phyloP scores from a whole-genome alignment of 2,888 invertebrate species.

The Malthinus flaveolus region DNA sequence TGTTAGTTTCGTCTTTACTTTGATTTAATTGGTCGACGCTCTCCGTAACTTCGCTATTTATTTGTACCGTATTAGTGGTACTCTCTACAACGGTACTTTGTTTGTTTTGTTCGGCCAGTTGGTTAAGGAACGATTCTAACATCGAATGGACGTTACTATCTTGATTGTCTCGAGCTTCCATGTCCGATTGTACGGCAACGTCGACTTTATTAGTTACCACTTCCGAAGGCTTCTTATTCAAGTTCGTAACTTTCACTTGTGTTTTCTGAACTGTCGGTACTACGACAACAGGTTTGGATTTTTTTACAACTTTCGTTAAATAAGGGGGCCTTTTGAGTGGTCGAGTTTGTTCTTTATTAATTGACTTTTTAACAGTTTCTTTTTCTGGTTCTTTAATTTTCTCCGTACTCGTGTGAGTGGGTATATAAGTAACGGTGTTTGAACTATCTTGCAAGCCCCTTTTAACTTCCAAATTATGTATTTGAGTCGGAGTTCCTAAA shows the following conservation, averaged over 20 bases:
- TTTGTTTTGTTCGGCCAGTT: slow-evolving; percentile 37
- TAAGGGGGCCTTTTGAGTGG: not conserved
- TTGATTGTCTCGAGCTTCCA: slow-evolving; percentile 18
- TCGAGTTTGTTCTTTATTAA: not conserved
- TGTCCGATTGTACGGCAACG: slow-evolving; percentile 26
- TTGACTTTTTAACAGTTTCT: not conserved
- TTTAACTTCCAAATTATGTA: slow-evolving; percentile 57
- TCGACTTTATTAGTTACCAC: slow-evolving; percentile 13
- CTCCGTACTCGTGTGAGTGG: slow-evolving; percentile 7
- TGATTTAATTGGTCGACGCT: slow-evolving; percentile 1
- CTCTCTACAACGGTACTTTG: slow-evolving; percentile 41
- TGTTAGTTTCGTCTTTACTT: slow-evolving; percentile 5
- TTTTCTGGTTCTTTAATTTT: not conserved
- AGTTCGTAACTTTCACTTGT: not conserved
- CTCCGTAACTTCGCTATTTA: not conserved
- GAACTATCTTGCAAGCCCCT: slow-evolving; percentile 49
- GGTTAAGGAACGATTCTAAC: slow-evolving; percentile 40
- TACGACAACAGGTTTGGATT: not conserved
- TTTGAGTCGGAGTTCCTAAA: slow-evolving; percentile 64
- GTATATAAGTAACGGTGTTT: slow-evolving; percentile 37
- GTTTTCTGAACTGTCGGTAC: not conserved
- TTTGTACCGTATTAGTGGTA: slow-evolving; percentile 43
- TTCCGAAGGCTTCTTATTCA: not conserved
- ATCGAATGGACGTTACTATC: slow-evolving; percentile 20
- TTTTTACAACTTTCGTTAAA: not conserved